phyloP scores from a whole-genome alignment of 2,113 vertebrate species.

The Microtus richardsoni region DNA sequence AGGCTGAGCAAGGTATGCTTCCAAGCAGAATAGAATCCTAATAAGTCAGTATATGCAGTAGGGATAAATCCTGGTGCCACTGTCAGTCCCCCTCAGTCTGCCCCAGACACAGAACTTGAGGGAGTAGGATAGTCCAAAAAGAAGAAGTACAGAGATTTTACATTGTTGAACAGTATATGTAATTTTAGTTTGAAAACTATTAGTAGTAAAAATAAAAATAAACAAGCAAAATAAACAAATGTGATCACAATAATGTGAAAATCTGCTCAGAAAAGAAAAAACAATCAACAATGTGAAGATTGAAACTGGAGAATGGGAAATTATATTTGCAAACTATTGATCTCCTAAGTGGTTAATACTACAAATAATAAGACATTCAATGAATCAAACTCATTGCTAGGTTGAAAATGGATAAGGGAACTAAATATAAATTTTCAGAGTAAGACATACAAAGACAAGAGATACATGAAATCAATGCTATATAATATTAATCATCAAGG shows the following conservation, averaged over 20 bases:
- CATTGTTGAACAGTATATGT: background rate
- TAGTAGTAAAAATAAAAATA: background rate
- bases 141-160: too few species aligned
- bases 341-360: background rate
- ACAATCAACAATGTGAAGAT: background rate
- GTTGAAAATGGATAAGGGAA: background rate
- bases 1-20: too few species aligned
- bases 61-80: too few species aligned
- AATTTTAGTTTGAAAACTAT: slow-evolving; percentile 26
- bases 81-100: too few species aligned
- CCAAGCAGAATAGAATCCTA: too few species aligned
- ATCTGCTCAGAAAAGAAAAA: background rate
- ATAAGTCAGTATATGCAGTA: too few species aligned
- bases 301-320: background rate
- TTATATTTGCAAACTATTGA: background rate
- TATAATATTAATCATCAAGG: background rate
- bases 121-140: too few species aligned
- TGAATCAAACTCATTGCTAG: background rate
- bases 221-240: background rate
- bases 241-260: background rate
- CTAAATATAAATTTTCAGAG: background rate
- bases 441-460: background rate
- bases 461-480: background rate
- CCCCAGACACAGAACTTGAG: too few species aligned
- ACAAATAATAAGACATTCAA: background rate